Evolutionary conservation across 2,797 vertebrate species (phyloP).

Genomic region (Crax fasciolata): DNA sequence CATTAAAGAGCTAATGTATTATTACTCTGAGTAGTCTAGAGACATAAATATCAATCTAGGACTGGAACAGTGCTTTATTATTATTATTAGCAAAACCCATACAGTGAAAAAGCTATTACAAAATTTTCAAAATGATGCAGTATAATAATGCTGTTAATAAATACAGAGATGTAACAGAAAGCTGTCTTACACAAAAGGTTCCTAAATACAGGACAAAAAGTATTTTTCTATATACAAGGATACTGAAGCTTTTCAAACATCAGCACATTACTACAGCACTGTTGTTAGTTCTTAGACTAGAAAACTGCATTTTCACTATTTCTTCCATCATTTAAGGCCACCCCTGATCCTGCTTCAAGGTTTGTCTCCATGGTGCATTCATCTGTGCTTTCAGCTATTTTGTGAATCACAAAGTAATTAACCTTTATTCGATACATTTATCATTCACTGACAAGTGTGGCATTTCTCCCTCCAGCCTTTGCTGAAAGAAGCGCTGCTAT

Average conservation of each 20-base stretch:
- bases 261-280: not conserved
- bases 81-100: not conserved
- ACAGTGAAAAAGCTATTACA: not conserved
- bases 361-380: not conserved
- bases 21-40: not conserved
- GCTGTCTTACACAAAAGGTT: not conserved
- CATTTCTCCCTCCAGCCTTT: constrained; percentile 44
- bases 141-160: not conserved
- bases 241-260: not conserved
- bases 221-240: not conserved
- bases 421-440: constrained; percentile 65
- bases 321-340: constrained; percentile 4
- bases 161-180: not conserved
- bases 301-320: not conserved
- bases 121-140: not conserved
- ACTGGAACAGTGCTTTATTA: not conserved
- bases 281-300: not conserved
- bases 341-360: constrained; percentile 10
- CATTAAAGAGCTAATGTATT: not conserved
- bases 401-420: constrained; percentile 67
- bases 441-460: constrained; percentile 22
- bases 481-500: not conserved
- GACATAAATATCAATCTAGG: not conserved
- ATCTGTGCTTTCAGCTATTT: constrained; percentile 37
- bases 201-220: not conserved